Evolutionary conservation across 2,888 invertebrate species (phyloP).

Genomic region (Chaetogeoica ovagalla): DNA sequence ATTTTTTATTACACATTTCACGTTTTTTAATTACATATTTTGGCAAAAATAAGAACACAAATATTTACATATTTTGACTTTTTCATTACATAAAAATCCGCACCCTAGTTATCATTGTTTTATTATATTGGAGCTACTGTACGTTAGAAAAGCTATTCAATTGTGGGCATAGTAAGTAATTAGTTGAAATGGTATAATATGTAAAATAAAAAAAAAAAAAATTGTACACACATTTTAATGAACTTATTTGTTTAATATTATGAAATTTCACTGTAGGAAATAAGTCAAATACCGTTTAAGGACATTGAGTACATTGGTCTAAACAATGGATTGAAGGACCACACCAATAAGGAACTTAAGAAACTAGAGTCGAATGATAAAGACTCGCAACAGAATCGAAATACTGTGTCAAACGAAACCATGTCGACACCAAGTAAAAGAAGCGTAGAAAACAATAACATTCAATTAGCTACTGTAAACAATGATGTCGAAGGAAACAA

Average conservation of each 20-base stretch:
- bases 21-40: too few relatives aligned
- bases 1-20: too few relatives aligned
- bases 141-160: too few relatives aligned
- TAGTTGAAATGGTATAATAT: not conserved
- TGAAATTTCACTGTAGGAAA: slow-evolving; percentile 21
- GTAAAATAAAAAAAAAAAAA: not conserved
- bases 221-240: not conserved
- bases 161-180: too few relatives aligned
- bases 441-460: not conserved
- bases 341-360: not conserved
- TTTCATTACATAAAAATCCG: too few relatives aligned
- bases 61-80: too few relatives aligned
- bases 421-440: not conserved
- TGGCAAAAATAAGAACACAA: too few relatives aligned
- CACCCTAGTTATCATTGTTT: too few relatives aligned
- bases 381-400: not conserved
- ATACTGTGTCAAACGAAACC: not conserved
- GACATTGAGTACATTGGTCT: slow-evolving; percentile 2
- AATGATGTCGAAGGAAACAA: not conserved
- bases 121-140: too few relatives aligned
- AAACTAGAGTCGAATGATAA: not conserved
- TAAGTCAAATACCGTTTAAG: not conserved
- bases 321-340: not conserved
- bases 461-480: not conserved
- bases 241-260: not conserved